These are phyloP conservation scores for Phataginus tetradactyla DNA, from an alignment of 2,797 vertebrate genomes.

Conservation along the genomic window DNA sequence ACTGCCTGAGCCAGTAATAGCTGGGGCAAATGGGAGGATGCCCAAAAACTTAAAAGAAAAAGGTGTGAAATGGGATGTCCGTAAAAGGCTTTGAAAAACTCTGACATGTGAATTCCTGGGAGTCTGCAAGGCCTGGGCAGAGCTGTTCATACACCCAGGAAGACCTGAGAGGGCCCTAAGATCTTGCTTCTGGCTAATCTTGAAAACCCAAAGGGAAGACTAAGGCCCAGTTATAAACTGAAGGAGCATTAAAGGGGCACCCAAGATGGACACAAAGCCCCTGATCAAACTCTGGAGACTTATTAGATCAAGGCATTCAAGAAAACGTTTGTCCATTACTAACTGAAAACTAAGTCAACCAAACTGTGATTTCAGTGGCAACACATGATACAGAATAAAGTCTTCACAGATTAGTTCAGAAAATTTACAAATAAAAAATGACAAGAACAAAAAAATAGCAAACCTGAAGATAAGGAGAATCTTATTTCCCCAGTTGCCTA, in stretches of 20 bases:
- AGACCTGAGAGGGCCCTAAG: background rate
- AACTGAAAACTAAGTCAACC: background rate
- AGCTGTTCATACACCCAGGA: background rate
- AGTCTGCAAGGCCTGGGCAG: background rate
- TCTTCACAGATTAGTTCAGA: background rate
- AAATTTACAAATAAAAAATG: background rate
- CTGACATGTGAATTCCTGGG: background rate
- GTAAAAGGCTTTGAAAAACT: background rate
- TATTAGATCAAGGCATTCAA: background rate
- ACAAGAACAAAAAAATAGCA: background rate
- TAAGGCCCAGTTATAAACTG: background rate
- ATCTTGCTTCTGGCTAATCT: background rate
- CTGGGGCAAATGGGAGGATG: background rate
- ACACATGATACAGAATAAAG: background rate
- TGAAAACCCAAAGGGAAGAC: background rate
- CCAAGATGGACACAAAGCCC: background rate
- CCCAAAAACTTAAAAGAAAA: background rate
- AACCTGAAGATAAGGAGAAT: background rate
- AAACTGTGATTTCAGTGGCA: background rate
- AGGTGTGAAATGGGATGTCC: background rate
- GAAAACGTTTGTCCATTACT: background rate
- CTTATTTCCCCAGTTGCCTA: background rate
- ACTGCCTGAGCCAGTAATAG: background rate
- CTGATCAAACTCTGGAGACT: background rate
- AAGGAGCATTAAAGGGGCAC: background rate